A percentile compares a stretch with the other conserved stretches of the same genome.
Evolutionary conservation across 2,113 vertebrate genomes (phyloP).

Genomic region (Aphelocoma coerulescens): DNA sequence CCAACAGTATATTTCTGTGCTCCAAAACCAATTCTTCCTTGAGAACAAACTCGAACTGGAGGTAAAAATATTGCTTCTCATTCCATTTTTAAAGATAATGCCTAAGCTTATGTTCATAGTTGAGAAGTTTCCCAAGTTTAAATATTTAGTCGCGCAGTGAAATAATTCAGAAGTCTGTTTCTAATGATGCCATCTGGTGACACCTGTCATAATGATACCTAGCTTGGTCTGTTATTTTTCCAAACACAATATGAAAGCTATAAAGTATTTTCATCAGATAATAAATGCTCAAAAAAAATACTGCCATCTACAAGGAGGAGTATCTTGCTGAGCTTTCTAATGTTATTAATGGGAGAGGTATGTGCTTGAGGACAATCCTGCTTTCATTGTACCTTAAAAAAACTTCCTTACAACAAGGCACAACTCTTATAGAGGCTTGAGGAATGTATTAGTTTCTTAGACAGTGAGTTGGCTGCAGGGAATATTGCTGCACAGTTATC

Average conservation of each 20-base stretch:
- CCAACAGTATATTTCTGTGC: background rate
- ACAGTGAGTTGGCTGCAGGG: background rate
- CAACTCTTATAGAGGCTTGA: background rate
- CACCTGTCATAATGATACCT: background rate
- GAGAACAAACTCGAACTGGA: background rate
- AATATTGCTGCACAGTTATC: background rate
- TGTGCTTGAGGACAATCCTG: background rate
- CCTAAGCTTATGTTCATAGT: background rate
- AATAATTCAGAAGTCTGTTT: background rate
- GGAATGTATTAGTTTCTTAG: background rate
- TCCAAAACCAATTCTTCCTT: background rate
- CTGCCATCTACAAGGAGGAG: background rate
- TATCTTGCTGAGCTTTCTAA: background rate
- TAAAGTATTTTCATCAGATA: background rate
- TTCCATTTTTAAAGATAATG: background rate
- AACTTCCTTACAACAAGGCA: background rate
- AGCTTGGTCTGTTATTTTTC: background rate
- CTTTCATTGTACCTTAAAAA: background rate
- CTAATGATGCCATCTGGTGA: background rate
- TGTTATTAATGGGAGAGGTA: background rate
- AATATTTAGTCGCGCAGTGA: background rate
- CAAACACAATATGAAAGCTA: background rate
- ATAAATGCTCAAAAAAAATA: background rate
- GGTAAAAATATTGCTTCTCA: background rate
- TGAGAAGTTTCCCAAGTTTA: background rate